phyloP scores from a whole-genome alignment of 1,140 invertebrate species.

The Ganaspis sp. region DNA sequence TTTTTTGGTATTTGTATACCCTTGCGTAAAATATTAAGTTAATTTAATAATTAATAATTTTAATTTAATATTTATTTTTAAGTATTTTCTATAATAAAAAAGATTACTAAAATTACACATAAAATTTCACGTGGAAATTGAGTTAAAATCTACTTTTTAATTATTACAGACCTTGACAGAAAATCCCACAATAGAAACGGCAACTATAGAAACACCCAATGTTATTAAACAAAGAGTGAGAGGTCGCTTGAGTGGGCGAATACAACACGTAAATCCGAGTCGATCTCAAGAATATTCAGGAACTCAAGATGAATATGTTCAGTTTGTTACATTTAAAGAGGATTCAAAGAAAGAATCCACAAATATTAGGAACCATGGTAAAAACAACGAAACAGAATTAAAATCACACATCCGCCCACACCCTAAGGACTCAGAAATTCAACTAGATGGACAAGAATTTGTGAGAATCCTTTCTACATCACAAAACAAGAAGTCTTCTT shows the following conservation, averaged over 20 bases:
- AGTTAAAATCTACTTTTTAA: too few species aligned
- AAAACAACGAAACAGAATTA: constrained; percentile 38
- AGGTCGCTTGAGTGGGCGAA: constrained; percentile 56
- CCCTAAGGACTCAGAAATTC: constrained; percentile 58
- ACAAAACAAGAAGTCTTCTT: constrained; percentile 48
- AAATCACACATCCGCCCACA: constrained; percentile 57
- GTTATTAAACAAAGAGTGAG: constrained; percentile 68
- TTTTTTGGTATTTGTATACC: too few species aligned
- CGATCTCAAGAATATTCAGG: constrained; percentile 60
- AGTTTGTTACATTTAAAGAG: constrained; percentile 71
- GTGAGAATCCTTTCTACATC: constrained; percentile 65
- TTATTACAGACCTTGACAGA: constrained; percentile 41
- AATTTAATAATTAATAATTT: too few species aligned
- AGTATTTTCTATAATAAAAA: too few species aligned
- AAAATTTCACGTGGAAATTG: too few species aligned
- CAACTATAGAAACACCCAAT: constrained; percentile 60
- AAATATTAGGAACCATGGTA: constrained; percentile 36
- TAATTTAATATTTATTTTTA: too few species aligned
- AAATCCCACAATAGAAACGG: constrained; percentile 52
- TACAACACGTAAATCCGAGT: constrained; percentile 68
- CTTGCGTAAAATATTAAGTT: too few species aligned
- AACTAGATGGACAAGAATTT: constrained; percentile 70
- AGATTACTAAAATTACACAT: too few species aligned
- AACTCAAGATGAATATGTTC: constrained; percentile 71
- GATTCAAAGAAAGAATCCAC: constrained; percentile 45